These are phyloP conservation scores for Otus sunia DNA, from an alignment of 2,113 vertebrate genomes.

Conservation along the genomic window DNA sequence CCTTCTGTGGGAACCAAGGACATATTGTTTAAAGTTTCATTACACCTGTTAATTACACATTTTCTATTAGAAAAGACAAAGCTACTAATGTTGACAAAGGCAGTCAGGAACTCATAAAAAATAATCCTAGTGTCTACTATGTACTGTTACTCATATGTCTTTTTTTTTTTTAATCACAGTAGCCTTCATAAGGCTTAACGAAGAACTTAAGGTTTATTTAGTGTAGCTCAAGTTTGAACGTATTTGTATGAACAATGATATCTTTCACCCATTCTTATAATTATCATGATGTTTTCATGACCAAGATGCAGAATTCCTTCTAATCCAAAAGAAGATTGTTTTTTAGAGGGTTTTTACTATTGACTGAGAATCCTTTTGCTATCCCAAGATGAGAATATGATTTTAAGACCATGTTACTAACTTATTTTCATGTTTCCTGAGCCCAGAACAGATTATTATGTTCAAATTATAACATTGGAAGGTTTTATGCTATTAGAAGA, in stretches of 20 bases:
- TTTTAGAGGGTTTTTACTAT: not conserved
- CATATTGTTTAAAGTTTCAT: not conserved
- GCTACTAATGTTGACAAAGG: not conserved
- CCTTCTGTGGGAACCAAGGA: not conserved
- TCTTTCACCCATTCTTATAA: not conserved
- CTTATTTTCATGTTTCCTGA: not conserved
- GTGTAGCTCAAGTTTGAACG: not conserved
- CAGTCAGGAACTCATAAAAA: not conserved
- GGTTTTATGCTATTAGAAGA: not conserved
- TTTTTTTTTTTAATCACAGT: not conserved
- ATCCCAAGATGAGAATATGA: not conserved
- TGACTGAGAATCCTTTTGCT: not conserved
- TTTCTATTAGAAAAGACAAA: not conserved
- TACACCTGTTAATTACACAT: not conserved
- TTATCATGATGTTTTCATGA: not conserved
- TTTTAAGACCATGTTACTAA: not conserved
- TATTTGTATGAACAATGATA: not conserved
- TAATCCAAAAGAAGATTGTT: not conserved
- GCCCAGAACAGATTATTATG: not conserved
- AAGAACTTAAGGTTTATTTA: not conserved
- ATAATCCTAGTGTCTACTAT: not conserved
- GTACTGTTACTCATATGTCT: not conserved
- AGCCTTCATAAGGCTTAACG: not conserved
- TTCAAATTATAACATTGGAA: not conserved
- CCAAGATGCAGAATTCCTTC: not conserved